Conservation (phyloP, 1,140 invertebrate genomes). For the Pseudoatta argentina region DNA sequence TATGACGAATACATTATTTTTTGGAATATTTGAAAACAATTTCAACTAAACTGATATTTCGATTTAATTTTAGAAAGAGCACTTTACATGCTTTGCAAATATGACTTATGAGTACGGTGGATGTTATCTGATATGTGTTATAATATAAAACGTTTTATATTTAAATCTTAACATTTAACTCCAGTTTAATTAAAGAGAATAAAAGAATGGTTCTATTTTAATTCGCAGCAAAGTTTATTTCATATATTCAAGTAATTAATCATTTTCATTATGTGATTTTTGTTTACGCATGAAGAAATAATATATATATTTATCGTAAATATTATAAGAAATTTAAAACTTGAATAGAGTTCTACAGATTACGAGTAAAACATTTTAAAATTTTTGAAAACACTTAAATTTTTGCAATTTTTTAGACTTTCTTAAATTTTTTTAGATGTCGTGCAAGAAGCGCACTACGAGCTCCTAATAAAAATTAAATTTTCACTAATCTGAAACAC, state of each 20-base stretch:
- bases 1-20: background rate
- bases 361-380: background rate
- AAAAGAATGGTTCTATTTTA: background rate
- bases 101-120: background rate
- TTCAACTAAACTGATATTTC: background rate
- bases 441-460: background rate
- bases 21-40: background rate
- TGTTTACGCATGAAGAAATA: conserved; percentile 6
- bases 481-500: background rate
- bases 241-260: background rate
- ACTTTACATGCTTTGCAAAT: background rate
- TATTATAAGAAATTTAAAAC: background rate
- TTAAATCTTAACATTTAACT: conserved; percentile 23
- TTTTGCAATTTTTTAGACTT: background rate
- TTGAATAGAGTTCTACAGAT: background rate
- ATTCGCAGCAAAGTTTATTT: background rate
- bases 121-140: conserved; percentile 1
- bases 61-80: background rate
- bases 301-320: background rate
- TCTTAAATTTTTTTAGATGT: background rate
- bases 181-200: conserved; percentile 9
- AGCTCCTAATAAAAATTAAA: background rate
- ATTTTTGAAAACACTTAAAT: background rate
- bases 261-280: conserved; percentile 13
- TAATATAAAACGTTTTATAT: background rate